A percentile compares a stretch with the other conserved stretches of the same genome.
These are phyloP conservation scores for Temnothorax unifasciatus DNA, from an alignment of 2,888 invertebrate species.

Conservation along the genomic window DNA sequence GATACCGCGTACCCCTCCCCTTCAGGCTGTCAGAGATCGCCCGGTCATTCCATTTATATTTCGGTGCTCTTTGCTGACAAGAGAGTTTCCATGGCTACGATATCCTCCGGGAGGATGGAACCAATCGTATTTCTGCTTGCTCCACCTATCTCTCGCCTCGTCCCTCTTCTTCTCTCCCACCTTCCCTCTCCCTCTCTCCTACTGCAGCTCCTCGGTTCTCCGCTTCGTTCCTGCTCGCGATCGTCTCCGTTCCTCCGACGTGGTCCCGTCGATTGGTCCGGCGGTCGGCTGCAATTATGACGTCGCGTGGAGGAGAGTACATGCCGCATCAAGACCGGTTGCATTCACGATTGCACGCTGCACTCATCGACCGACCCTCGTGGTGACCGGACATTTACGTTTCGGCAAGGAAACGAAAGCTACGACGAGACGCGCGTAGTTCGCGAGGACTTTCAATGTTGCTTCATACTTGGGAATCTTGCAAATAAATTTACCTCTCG, in stretches of 20 bases:
- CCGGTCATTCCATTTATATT: conserved; percentile 71
- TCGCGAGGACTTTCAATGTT: background rate
- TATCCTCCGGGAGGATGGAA: conserved; percentile 78
- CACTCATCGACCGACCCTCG: conserved; percentile 60
- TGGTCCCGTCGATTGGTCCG: conserved; percentile 74
- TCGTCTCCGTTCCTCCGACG: conserved; percentile 61
- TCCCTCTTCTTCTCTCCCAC: conserved; percentile 30
- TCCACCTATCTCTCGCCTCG: conserved; percentile 78
- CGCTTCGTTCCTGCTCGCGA: background rate
- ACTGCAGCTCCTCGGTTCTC: background rate
- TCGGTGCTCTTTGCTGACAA: conserved; percentile 56
- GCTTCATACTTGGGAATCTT: background rate
- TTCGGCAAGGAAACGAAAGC: background rate
- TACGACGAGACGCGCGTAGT: background rate
- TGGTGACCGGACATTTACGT: conserved; percentile 8
- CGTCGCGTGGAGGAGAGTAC: conserved; percentile 75
- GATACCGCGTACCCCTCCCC: conserved; percentile 20
- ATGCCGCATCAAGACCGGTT: conserved; percentile 70
- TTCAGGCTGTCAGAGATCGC: conserved; percentile 36
- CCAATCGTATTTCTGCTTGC: conserved; percentile 80
- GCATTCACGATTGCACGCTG: conserved; percentile 61
- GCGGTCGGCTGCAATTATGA: conserved; percentile 72
- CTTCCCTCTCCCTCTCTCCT: background rate
- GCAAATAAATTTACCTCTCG: background rate
- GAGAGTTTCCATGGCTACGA: conserved; percentile 83